A percentile compares a stretch with the other conserved stretches of the same genome.
Evolutionary conservation across 2,797 vertebrate genomes (phyloP).

Genomic region (Hapalemur alaotrensis): DNA sequence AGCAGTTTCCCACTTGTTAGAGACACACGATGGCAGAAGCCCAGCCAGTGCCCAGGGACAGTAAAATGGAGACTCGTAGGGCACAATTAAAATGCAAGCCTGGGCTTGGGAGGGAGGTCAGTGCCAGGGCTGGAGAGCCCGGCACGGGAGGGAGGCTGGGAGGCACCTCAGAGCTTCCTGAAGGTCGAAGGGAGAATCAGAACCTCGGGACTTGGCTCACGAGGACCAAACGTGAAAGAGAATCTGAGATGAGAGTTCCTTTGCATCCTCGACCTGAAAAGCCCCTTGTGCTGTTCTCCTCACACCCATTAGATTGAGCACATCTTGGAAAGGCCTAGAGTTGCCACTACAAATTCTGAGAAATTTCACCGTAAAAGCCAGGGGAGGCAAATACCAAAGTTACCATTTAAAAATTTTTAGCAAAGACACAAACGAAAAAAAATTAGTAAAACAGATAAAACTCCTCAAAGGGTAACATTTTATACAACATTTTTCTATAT

Average conservation of each 20-base stretch:
- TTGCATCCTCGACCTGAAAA: neutral
- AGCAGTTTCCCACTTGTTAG: neutral
- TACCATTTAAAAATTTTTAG: neutral
- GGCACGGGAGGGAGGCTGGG: neutral
- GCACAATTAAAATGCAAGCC: neutral
- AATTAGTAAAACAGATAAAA: neutral
- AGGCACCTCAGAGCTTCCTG: neutral
- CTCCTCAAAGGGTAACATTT: neutral
- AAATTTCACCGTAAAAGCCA: neutral
- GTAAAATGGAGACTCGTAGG: neutral
- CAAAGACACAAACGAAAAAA: neutral
- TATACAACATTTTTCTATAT: neutral
- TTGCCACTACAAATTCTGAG: neutral
- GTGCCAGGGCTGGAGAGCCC: neutral
- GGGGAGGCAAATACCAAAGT: neutral
- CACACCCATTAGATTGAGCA: neutral
- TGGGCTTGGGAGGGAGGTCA: neutral
- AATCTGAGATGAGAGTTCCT: neutral
- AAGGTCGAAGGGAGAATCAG: neutral
- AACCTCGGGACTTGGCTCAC: neutral
- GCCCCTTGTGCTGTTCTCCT: neutral
- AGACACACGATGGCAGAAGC: neutral
- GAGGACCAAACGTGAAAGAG: neutral
- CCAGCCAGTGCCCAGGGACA: neutral
- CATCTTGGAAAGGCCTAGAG: neutral